These are phyloP conservation scores for Lacerta bilineata DNA, from an alignment of 2,797 vertebrate species.

Conservation along the genomic window DNA sequence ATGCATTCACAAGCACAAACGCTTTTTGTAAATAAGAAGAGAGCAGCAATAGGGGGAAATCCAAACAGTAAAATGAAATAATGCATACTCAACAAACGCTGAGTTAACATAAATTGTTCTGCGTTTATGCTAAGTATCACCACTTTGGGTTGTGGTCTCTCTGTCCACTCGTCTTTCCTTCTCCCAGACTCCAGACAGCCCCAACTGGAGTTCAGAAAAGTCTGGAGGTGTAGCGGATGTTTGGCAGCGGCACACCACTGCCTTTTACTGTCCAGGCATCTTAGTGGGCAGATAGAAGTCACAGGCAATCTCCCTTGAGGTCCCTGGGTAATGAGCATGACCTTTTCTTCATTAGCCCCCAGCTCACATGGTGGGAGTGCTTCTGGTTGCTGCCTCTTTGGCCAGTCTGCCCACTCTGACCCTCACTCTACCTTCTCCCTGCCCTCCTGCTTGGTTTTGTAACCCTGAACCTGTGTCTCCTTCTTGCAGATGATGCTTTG, in stretches of 20 bases:
- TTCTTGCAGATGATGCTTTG: constrained; percentile 81
- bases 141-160: not conserved
- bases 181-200: not conserved
- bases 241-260: not conserved
- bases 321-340: not conserved
- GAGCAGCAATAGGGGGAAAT: not conserved
- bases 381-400: not conserved
- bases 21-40: not conserved
- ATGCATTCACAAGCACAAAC: not conserved
- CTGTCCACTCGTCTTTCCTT: not conserved
- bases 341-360: not conserved
- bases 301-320: not conserved
- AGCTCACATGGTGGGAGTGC: not conserved
- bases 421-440: not conserved
- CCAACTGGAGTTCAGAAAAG: not conserved
- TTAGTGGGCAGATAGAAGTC: not conserved
- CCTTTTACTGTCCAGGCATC: not conserved
- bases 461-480: constrained; percentile 56
- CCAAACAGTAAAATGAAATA: not conserved
- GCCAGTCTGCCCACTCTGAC: not conserved
- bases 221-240: not conserved
- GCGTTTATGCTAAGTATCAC: not conserved
- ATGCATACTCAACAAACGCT: not conserved
- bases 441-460: constrained; percentile 41
- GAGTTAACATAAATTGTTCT: not conserved